Evolutionary conservation across 2,797 vertebrate species (phyloP).

Genomic region (Heterohyrax brucei): DNA sequence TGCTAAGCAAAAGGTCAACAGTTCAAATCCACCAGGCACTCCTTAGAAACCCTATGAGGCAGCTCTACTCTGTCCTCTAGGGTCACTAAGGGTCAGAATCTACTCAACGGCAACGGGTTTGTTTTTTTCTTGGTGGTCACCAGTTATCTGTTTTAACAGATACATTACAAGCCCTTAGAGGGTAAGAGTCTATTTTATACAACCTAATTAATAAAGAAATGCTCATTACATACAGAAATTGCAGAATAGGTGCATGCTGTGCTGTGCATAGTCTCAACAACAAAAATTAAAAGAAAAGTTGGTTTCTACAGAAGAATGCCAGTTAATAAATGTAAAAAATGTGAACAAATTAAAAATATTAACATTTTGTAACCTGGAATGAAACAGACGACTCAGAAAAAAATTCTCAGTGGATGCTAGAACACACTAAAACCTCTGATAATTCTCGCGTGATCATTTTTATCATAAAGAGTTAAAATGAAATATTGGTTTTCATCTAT

Average conservation of each 20-base stretch:
- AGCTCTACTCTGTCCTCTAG: no score
- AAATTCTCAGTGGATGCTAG: neutral
- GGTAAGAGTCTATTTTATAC: neutral
- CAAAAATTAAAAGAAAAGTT: neutral
- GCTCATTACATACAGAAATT: neutral
- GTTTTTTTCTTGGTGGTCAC: no score
- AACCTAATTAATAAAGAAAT: neutral
- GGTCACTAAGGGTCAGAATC: no score
- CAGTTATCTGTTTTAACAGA: neutral
- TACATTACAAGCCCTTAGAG: neutral
- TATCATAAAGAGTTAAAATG: slow-evolving; percentile 9
- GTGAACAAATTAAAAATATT: slow-evolving; percentile 40
- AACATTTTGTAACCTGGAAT: slow-evolving; percentile 5
- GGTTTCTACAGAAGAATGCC: slow-evolving; percentile 10
- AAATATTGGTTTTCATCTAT: neutral
- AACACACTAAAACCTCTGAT: neutral
- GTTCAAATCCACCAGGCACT: no score
- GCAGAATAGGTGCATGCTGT: neutral
- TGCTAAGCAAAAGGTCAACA: no score
- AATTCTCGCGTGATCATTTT: neutral
- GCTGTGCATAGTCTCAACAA: no score
- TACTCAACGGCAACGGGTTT: no score
- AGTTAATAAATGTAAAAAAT: slow-evolving; percentile 26
- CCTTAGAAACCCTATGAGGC: no score
- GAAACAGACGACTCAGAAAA: neutral